Conservation (phyloP, 1,140 invertebrate species). For the Drosophila pseudoobscura region DNA sequence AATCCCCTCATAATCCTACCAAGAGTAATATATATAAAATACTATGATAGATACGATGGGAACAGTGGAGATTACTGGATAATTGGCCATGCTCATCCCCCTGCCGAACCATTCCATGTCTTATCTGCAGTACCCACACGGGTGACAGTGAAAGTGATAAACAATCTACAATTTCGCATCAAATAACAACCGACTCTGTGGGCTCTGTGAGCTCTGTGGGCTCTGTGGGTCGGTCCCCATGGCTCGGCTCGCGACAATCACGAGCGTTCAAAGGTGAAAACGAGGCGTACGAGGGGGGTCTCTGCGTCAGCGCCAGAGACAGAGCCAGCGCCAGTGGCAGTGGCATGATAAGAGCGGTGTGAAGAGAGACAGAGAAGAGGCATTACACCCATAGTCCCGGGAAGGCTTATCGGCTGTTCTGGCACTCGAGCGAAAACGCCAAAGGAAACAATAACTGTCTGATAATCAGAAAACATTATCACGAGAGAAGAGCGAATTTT, state of each 20-base stretch:
- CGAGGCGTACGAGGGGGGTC: conserved; percentile 31
- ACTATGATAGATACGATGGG: too few relatives aligned
- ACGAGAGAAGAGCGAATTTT: conserved; percentile 20
- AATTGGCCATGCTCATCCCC: too few relatives aligned
- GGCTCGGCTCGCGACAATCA: conserved; percentile 37
- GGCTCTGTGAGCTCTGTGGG: background rate
- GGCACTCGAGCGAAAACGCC: conserved; percentile 31
- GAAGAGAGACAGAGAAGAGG: background rate
- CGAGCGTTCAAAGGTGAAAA: conserved; percentile 47
- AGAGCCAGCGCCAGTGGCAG: background rate
- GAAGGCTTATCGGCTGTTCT: conserved; percentile 58
- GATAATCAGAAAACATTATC: conserved; percentile 63
- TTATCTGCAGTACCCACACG: too few relatives aligned
- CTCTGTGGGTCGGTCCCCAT: background rate
- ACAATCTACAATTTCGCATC: background rate
- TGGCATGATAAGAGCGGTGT: conserved; percentile 27
- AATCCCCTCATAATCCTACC: too few relatives aligned
- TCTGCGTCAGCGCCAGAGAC: conserved; percentile 32
- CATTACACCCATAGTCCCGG: conserved; percentile 10
- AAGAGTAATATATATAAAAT: too few relatives aligned
- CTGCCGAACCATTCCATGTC: too few relatives aligned
- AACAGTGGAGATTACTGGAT: too few relatives aligned
- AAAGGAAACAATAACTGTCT: conserved; percentile 62
- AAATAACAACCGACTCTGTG: conserved; percentile 2
- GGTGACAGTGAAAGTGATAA: too few relatives aligned